Base-by-base conservation (phyloP, 1,140 invertebrate species). In the Galendromus occidentalis region DNA sequence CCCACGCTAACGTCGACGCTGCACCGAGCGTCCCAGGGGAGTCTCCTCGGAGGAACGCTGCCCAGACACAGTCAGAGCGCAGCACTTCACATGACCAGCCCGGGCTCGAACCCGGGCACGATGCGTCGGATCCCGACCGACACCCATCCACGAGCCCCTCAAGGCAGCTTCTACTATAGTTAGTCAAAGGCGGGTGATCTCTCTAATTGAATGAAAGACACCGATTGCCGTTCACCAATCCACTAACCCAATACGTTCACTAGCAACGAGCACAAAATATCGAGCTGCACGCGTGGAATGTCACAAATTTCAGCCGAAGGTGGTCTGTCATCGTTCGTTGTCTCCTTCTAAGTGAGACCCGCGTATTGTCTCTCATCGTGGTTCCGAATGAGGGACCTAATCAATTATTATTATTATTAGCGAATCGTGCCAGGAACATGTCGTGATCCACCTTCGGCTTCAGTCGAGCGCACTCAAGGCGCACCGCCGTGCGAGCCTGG, bases 141-240 rank as follows among this genome's bases (percentile, higher is more conserved):
- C 51, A 59, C 51, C 25, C 51, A 59, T 25, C 51, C 51, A 17
- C 25, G 51, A 59, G 51, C 51, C 51, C 51, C 51, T 59, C 51
- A 59, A 59, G 51, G 51, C 51, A 59, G 51, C 51, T 59, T 59
- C 51, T 59, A 59, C 22, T 59, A 59, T 59, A 59, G 51, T 59
- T 59, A 59, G 51, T 59, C 20, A 4, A 39, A 39, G 33, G 33
- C 33, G 4, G 33, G 33, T 9, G 33, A 9, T 39, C 33, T 39
- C 33, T 39, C 33, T 6, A 39, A 39, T 39, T 9, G 9, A 39
- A 6, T 39, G 33, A 39, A 39, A 39, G 33, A 39, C 33, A 39
- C 33, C 4, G 9, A 39, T 6, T 39, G 33, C 33, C 33, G 9
- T 9, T 39, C 33, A 9, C 33, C 33, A 39, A 39, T 39, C 33